Evolutionary conservation across 2,113 vertebrate species (phyloP).

Genomic region (Ailurus styani): DNA sequence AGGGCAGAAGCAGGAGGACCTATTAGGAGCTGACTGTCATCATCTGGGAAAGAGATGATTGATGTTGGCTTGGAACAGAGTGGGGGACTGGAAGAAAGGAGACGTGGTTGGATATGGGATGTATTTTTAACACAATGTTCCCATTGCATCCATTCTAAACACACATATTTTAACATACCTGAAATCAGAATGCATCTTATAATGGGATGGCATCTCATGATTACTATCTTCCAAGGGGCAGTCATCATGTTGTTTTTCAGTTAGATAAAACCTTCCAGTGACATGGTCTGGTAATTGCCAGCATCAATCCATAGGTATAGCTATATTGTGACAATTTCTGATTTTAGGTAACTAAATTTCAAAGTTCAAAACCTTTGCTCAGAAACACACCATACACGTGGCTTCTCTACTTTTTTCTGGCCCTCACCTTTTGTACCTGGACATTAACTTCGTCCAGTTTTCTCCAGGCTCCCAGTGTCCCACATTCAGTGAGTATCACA

Average conservation of each 20-base stretch:
- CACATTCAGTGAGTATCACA: background rate
- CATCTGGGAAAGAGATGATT: background rate
- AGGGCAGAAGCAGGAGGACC: background rate
- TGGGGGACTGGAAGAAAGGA: background rate
- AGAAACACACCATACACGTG: background rate
- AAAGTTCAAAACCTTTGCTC: background rate
- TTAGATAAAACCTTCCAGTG: background rate
- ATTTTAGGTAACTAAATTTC: background rate
- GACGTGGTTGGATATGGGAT: background rate
- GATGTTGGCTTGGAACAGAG: background rate
- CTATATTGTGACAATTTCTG: background rate
- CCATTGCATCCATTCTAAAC: background rate
- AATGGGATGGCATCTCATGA: background rate
- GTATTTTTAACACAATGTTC: background rate
- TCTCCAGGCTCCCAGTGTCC: background rate
- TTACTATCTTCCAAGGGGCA: background rate
- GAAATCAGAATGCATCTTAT: background rate
- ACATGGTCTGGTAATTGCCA: background rate
- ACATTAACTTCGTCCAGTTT: background rate
- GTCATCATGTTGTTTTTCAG: background rate
- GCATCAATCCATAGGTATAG: background rate
- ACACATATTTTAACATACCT: background rate
- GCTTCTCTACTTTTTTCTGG: background rate
- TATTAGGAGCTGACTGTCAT: background rate
- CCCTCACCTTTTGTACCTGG: background rate